These are phyloP conservation scores for Ridgeia piscesae DNA, from an alignment of 1,140 invertebrate genomes.

Conservation along the genomic window DNA sequence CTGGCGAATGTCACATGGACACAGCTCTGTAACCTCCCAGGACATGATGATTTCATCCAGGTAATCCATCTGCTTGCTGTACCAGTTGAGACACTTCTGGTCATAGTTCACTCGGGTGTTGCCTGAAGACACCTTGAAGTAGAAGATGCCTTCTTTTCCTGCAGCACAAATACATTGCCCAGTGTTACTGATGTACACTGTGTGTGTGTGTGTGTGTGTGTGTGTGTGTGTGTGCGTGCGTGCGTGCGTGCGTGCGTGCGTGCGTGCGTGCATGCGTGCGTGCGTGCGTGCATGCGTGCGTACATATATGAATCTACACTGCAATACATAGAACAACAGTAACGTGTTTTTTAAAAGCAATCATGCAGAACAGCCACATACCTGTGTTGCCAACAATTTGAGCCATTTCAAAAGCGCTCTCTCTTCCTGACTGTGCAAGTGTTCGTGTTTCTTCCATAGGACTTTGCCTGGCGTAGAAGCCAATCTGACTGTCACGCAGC, in stretches of 20 bases:
- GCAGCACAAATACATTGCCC: not conserved
- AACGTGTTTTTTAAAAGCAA: too few species aligned
- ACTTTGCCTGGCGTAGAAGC: not conserved
- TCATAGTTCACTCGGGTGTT: not conserved
- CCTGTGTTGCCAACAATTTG: not conserved
- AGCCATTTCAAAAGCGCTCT: not conserved
- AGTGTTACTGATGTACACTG: too few species aligned
- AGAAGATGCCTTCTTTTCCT: not conserved
- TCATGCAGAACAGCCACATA: not conserved
- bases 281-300: too few species aligned
- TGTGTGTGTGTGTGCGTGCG: too few species aligned
- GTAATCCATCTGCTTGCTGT: not conserved
- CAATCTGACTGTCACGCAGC: not conserved
- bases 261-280: too few species aligned
- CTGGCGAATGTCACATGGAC: not conserved
- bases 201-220: too few species aligned
- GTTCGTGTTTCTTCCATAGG: not conserved
- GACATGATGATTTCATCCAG: not conserved
- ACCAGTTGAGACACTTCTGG: not conserved
- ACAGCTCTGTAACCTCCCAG: not conserved
- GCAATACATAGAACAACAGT: not conserved
- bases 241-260: too few species aligned
- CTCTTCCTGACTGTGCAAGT: not conserved
- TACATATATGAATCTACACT: not conserved
- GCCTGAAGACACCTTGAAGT: not conserved